Conservation (phyloP, 2,113 vertebrate genomes). For the Odobenus rosmarus region DNA sequence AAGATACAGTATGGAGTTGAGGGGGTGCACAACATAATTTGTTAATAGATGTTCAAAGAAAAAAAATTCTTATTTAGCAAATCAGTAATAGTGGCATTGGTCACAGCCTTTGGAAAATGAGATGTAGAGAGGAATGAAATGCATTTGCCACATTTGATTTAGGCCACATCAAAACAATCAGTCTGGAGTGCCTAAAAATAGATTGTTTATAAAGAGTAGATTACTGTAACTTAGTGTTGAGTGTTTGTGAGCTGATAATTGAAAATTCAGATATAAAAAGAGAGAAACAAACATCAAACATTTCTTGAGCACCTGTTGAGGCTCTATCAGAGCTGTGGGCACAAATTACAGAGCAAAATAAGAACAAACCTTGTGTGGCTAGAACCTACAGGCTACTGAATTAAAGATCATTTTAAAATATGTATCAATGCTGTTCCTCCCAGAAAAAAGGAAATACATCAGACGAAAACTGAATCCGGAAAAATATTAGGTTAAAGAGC, state of each 20-base stretch:
- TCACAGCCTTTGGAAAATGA: not conserved
- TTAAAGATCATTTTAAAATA: not conserved
- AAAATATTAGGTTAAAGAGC: not conserved
- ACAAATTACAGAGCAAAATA: not conserved
- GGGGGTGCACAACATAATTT: not conserved
- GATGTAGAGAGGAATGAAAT: not conserved
- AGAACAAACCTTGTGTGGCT: no score
- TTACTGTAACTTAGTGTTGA: not conserved
- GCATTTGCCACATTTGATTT: not conserved
- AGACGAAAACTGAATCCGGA: not conserved
- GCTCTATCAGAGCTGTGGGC: not conserved
- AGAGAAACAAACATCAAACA: not conserved
- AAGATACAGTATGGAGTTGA: not conserved
- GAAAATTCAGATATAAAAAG: not conserved
- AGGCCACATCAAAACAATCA: not conserved
- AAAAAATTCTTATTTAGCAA: not conserved
- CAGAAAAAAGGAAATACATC: not conserved
- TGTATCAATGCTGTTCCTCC: not conserved
- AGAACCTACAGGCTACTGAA: not conserved
- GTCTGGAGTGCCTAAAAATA: not conserved
- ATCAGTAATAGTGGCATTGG: not conserved
- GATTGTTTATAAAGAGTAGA: not conserved
- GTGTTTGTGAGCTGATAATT: not conserved
- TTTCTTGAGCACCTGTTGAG: not conserved
- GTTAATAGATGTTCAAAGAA: not conserved